Evolutionary conservation across 2,797 vertebrate species (phyloP).

Genomic region (Calcarius lapponicus): DNA sequence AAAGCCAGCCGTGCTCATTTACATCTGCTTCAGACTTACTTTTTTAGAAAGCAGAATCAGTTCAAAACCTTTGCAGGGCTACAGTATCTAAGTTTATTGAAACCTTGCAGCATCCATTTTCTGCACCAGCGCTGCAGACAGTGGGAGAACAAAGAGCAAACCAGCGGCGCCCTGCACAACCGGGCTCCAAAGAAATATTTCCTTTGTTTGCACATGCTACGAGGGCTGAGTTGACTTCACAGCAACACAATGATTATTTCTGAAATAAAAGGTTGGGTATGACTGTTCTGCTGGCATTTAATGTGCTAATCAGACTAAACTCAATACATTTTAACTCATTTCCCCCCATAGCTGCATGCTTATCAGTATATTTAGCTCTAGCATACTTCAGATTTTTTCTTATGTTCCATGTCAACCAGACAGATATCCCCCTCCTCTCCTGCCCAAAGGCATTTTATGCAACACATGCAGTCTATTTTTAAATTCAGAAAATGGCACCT

Average conservation of each 20-base stretch:
- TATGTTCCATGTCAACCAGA: constrained; percentile 44
- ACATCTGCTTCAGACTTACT: not conserved
- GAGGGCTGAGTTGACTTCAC: constrained; percentile 2
- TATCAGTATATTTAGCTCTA: constrained; percentile 59
- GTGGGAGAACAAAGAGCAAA: constrained; percentile 45
- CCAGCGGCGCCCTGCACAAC: not conserved
- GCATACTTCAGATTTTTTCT: constrained; percentile 57
- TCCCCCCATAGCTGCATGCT: not conserved
- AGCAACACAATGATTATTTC: not conserved
- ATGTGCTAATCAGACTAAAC: constrained; percentile 50
- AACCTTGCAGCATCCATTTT: not conserved
- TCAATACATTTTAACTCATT: constrained; percentile 39
- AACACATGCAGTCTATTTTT: constrained; percentile 60
- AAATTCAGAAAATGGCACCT: constrained; percentile 60
- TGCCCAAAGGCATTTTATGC: constrained; percentile 59
- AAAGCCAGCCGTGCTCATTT: not conserved
- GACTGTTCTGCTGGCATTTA: constrained; percentile 39
- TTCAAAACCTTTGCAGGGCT: not conserved
- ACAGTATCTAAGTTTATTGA: not conserved
- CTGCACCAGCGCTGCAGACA: not conserved
- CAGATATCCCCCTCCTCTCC: constrained; percentile 42
- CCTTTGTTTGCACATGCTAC: constrained; percentile 27
- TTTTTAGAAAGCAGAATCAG: not conserved
- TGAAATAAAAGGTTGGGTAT: constrained; percentile 43
- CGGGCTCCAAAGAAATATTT: not conserved